phyloP scores from a whole-genome alignment of 2,888 invertebrate genomes.

The Cerastoderma edule region DNA sequence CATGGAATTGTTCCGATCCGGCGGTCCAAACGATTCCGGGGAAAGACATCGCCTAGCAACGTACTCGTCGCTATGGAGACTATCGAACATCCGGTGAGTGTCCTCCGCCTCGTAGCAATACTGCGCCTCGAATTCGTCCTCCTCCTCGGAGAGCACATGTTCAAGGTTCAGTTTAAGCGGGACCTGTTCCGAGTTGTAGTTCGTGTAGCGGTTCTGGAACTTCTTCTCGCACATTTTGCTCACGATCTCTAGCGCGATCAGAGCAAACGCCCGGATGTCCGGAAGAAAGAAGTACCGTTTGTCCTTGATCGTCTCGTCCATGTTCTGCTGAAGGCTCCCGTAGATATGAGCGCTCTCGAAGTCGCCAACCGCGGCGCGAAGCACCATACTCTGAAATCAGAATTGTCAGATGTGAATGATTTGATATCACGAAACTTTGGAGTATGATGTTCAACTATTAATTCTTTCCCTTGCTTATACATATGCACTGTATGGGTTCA shows the following conservation, averaged over 20 bases:
- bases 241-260: constrained; percentile 74
- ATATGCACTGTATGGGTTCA: too few relatives aligned
- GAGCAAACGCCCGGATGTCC: constrained; percentile 76
- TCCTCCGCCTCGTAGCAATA: constrained; percentile 60
- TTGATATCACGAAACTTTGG: too few relatives aligned
- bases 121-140: constrained; percentile 60
- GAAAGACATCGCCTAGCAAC: constrained; percentile 29
- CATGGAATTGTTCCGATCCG: constrained; percentile 37
- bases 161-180: constrained; percentile 51
- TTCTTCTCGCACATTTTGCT: constrained; percentile 71
- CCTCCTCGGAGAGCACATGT: constrained; percentile 59
- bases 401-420: too few relatives aligned
- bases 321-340: constrained; percentile 74
- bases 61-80: constrained; percentile 39
- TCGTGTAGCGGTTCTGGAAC: constrained; percentile 63
- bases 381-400: constrained; percentile 72
- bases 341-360: constrained; percentile 77
- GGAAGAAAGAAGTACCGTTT: constrained; percentile 76
- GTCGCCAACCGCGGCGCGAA: constrained; percentile 77
- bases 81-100: constrained; percentile 56
- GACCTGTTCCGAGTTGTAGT: constrained; percentile 55
- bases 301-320: constrained; percentile 64
- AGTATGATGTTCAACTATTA: too few relatives aligned
- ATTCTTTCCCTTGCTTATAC: too few relatives aligned
- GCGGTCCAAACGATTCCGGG: not conserved